Evolutionary conservation across 2,113 vertebrate genomes (phyloP).

Genomic region (Apaloderma vittatum): DNA sequence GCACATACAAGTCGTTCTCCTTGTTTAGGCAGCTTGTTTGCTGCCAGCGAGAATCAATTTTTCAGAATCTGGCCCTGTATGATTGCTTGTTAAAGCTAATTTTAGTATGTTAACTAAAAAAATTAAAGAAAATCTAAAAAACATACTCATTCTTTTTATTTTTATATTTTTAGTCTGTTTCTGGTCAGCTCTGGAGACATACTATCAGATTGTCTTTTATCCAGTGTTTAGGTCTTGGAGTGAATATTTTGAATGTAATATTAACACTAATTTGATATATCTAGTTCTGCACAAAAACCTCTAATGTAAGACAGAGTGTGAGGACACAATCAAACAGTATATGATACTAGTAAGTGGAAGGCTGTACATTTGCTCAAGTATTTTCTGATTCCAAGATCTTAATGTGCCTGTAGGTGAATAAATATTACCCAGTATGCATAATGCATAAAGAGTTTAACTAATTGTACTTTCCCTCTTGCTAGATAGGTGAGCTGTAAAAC

Average conservation of each 20-base stretch:
- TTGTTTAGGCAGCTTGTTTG: background rate
- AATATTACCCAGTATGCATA: background rate
- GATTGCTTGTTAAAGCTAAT: background rate
- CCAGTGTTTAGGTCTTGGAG: background rate
- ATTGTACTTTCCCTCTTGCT: background rate
- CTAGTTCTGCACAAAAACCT: background rate
- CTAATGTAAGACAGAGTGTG: rapidly evolving
- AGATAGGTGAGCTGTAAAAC: background rate
- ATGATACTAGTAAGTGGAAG: background rate
- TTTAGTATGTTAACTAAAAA: background rate
- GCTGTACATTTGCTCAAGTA: background rate
- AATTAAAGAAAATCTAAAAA: background rate
- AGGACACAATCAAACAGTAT: background rate
- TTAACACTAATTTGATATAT: background rate
- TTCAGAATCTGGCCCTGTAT: background rate
- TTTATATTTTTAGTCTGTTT: background rate
- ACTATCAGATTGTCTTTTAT: background rate
- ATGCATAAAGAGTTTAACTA: background rate
- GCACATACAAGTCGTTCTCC: background rate
- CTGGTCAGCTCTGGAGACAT: background rate
- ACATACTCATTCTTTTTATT: background rate
- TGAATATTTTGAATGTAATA: background rate
- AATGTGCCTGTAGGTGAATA: background rate
- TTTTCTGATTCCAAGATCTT: background rate
- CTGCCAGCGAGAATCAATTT: background rate